These are phyloP conservation scores for Ctenopoma multispine DNA, from an alignment of 2,797 vertebrate species.

Conservation along the genomic window DNA sequence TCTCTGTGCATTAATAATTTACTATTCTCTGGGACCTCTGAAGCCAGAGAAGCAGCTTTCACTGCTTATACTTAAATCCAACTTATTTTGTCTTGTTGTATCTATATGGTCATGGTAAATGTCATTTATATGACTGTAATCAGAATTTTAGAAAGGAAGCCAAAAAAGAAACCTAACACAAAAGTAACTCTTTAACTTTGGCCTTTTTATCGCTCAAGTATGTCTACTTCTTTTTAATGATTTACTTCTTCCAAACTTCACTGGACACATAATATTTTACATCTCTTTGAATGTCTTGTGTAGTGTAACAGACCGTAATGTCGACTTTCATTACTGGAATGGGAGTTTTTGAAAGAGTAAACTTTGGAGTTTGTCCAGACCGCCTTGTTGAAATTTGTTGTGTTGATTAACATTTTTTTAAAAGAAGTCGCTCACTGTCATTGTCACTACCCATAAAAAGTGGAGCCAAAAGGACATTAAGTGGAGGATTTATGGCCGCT, in stretches of 20 bases:
- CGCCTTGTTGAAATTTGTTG: slow-evolving; percentile 59
- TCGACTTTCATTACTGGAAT: slow-evolving; percentile 69
- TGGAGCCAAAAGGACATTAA: slow-evolving; percentile 81
- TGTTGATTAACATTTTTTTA: slow-evolving; percentile 70
- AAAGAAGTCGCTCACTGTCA: slow-evolving; percentile 77
- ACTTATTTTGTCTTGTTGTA: slow-evolving; percentile 19
- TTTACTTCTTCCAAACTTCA: slow-evolving; percentile 63
- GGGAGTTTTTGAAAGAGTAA: slow-evolving; percentile 55
- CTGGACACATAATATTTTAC: slow-evolving; percentile 71
- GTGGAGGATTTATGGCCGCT: slow-evolving; percentile 81
- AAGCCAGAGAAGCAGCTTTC: slow-evolving; percentile 29
- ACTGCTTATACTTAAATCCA: slow-evolving; percentile 19
- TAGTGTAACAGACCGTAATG: slow-evolving; percentile 51
- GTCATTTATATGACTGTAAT: slow-evolving; percentile 22
- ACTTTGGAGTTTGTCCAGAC: slow-evolving; percentile 58
- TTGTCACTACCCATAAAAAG: slow-evolving; percentile 76
- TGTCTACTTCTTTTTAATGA: slow-evolving; percentile 58
- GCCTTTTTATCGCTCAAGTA: slow-evolving; percentile 33
- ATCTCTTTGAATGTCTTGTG: slow-evolving; percentile 54
- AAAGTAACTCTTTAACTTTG: slow-evolving; percentile 36
- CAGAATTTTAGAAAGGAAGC: neutral
- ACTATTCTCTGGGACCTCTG: slow-evolving; percentile 32
- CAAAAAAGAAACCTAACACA: slow-evolving; percentile 41
- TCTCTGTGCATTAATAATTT: slow-evolving; percentile 55
- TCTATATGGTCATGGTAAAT: slow-evolving; percentile 27